Percentiles rank a stretch among this genome's conserved stretches.
These are phyloP conservation scores for Tenualosa ilisha DNA, from an alignment of 2,797 vertebrate genomes.

Conservation along the genomic window DNA sequence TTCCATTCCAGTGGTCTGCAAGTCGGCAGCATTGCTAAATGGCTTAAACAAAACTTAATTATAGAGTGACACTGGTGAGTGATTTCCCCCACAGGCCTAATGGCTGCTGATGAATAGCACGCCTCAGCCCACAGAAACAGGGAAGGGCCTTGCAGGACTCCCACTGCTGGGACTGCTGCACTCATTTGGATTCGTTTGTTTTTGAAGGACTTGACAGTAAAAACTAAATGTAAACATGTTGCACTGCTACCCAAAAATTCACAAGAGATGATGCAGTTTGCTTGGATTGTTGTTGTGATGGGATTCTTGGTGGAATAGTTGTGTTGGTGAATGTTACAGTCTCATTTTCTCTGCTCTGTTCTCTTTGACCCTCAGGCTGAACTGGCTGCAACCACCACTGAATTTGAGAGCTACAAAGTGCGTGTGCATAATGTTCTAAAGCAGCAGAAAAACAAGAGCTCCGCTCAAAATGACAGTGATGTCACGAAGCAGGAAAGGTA, in stretches of 20 bases:
- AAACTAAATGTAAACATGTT: neutral
- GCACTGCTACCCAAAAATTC: neutral
- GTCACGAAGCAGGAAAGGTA: constrained; percentile 84
- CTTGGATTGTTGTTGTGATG: neutral
- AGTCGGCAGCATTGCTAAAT: constrained; percentile 44
- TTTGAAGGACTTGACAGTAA: neutral
- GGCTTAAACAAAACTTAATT: constrained; percentile 47
- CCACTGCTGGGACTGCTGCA: constrained; percentile 17
- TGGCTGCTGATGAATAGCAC: constrained; percentile 38
- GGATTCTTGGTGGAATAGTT: neutral
- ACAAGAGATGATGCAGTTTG: neutral
- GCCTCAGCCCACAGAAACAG: constrained; percentile 20
- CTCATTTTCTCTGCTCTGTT: neutral
- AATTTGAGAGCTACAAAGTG: constrained; percentile 97
- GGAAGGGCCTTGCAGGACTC: constrained; percentile 24
- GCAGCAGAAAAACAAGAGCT: constrained; percentile 82
- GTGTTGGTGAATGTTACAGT: neutral
- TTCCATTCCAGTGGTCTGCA: constrained; percentile 39
- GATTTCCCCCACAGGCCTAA: constrained; percentile 38
- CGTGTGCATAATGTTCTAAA: constrained; percentile 97
- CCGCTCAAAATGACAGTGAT: constrained; percentile 68
- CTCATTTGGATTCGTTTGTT: constrained; percentile 25
- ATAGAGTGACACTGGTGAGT: constrained; percentile 39
- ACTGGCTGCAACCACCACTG: constrained; percentile 76
- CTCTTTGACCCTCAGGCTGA: constrained; percentile 76